Evolutionary conservation across 2,797 vertebrate genomes (phyloP), one percentile per base, ranked within the genome.

Genomic region (Manis crassicaudata): DNA sequence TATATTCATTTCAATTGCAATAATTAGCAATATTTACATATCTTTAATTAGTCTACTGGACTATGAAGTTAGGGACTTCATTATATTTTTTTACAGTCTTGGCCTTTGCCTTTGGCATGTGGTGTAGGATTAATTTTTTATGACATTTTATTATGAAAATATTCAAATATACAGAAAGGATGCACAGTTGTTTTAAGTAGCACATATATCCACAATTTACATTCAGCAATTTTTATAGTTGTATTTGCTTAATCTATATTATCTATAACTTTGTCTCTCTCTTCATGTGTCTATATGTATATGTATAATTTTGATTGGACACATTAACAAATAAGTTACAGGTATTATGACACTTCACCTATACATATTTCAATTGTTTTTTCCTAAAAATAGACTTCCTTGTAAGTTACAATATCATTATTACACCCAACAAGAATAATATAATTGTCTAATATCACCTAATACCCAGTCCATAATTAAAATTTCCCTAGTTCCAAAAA

Each of bases 171-270:
- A 37, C 14, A 88, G 16, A 81, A 62, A 73, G 82, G 27, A 67
- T 79, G 50, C 21, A 82, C 62, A 91, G 50, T 82, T 17, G 32
- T 32, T 73, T 52, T 52, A 87, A 29, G 79, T 63, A 90, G 37
- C 17, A 83, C 18, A 79, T 63, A 37, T n/a, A 83, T 40, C 50
- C 17, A 60, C 23, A 75, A 25, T 1, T 17, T 79, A 90, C 4
- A 20, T 82, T 82, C 37, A 87, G 9, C 79, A 50, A 58, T 20
- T 80, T 85, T 95, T 63, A 68, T 67, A 94, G 83, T 82, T 93
- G 32, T 27, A 25, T 79, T 63, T 90, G 25, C 16, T 80, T 95
- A 63, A 68, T 27, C 62, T 89, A 4, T 40, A 32, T 90, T 76
- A 40, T 63, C 35, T 95, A 43, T 72, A 88, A 72, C 14, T 83